Conservation (phyloP, 2,113 vertebrate genomes). For the Tympanuchus pallidicinctus region DNA sequence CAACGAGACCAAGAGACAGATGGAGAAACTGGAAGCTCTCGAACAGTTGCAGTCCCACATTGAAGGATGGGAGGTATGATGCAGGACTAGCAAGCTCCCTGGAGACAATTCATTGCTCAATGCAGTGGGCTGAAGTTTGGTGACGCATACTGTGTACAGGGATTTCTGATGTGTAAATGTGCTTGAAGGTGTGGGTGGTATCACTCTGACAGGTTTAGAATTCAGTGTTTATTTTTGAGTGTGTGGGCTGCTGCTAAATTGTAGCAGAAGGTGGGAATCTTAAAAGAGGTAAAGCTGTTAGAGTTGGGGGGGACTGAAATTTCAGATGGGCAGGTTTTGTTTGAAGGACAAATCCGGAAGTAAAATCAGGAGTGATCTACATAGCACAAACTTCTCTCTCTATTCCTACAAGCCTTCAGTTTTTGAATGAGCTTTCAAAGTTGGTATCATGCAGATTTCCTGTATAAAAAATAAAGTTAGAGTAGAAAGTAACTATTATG, state of each 20-base stretch:
- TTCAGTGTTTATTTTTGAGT: neutral
- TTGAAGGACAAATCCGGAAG: neutral
- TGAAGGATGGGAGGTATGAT: constrained; percentile 97
- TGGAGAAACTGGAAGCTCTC: constrained; percentile 97
- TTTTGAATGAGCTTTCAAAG: neutral
- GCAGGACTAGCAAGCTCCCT: neutral
- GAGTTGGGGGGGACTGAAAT: neutral
- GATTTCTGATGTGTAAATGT: neutral
- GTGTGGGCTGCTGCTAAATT: neutral
- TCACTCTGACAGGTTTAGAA: neutral
- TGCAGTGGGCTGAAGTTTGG: neutral
- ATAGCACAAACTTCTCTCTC: neutral
- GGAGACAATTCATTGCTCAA: neutral
- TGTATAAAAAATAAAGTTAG: neutral
- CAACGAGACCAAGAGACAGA: constrained; percentile 98
- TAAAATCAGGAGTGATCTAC: neutral
- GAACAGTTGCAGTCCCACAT: constrained; percentile 98
- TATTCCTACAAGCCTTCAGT: neutral
- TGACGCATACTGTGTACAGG: neutral
- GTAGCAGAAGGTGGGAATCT: neutral
- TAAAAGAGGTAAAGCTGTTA: neutral
- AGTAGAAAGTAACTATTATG: neutral
- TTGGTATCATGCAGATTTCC: neutral
- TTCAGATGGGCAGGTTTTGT: neutral
- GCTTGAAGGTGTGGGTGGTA: neutral